A percentile compares a stretch with the other conserved stretches of the same genome.
Evolutionary conservation across 1,140 invertebrate genomes (phyloP).

Genomic region (Melanaphis sacchari): DNA sequence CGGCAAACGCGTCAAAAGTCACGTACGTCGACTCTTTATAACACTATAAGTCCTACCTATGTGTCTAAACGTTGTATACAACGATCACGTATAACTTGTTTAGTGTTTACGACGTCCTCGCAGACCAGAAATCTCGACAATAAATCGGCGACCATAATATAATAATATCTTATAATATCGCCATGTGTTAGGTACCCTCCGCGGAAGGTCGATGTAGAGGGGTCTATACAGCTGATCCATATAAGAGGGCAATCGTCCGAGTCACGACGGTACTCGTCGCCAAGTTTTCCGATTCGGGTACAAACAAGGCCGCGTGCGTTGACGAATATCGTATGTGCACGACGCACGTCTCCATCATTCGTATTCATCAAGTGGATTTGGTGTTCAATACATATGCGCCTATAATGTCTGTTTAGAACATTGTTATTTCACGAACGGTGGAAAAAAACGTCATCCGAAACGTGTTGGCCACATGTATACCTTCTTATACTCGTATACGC

Average conservation of each 20-base stretch:
- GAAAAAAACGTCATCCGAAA: not conserved
- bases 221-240: not conserved
- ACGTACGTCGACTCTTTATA: not conserved
- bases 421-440: not conserved
- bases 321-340: not conserved
- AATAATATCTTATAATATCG: not conserved
- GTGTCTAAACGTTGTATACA: not conserved
- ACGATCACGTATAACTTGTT: not conserved
- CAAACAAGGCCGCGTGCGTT: no score
- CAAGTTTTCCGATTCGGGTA: not conserved
- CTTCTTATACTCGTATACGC: not conserved
- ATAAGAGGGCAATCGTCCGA: no score
- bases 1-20: conserved; percentile 23
- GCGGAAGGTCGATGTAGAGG: not conserved
- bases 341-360: no score
- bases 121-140: not conserved
- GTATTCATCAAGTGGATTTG: not conserved
- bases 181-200: not conserved
- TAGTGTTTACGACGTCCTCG: not conserved
- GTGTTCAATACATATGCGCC: no score
- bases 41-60: not conserved
- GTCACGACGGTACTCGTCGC: not conserved
- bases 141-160: not conserved
- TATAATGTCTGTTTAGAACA: not conserved
- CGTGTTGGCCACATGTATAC: not conserved